Evolutionary conservation across 2,888 invertebrate genomes (phyloP), one percentile per base, ranked within the genome.

Genomic region (Amblyteles armatorius): DNA sequence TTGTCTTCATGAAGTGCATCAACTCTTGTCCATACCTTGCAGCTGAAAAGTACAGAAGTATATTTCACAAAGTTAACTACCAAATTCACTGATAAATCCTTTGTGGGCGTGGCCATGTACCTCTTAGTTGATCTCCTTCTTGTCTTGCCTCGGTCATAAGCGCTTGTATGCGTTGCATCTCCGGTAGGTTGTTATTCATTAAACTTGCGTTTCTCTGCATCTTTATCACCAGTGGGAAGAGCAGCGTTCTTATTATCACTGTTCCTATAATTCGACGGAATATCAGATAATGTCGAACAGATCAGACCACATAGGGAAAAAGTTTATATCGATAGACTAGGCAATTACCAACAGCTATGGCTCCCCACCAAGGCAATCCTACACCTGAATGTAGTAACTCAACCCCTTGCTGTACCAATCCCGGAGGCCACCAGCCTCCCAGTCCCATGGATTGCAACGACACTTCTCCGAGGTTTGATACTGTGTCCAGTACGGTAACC

Each of bases 361-460:
- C 95, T 52, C 95, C 96, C 98, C 99, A 99, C 99, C 99, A 99
- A 0, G 99, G 99, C 13, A 99, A 87, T 88, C 97, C 98, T 13
- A 95, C 94, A 0, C 95, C 94, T n/a, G 97, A 95, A 92, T 99
- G 99, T 55, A 99, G 89, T 90, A 95, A 97, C 94, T 99, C 99
- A 89, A 99, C 94, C 85, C 95, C 95, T 67, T 96, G 95, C 93
- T 99, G 98, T 16, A 98, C 95, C 5, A 98, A 92, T 0, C 99
- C 99, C 0, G 97, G 95, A 0, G 99, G 99, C 16, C 71, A 88
- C 96, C 96, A 97, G 36, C 97, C 96, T 1, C 97, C 98, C 26
- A 99, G 95, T 0, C 99, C 99, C 68, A 98, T 93, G 80, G 97
- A 97, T 0, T 95, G 95, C 90, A 99, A 96, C 0, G 97, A 95